Base-by-base conservation (phyloP, 2,888 invertebrate species). In the Drosophila nr. perissopoda region DNA sequence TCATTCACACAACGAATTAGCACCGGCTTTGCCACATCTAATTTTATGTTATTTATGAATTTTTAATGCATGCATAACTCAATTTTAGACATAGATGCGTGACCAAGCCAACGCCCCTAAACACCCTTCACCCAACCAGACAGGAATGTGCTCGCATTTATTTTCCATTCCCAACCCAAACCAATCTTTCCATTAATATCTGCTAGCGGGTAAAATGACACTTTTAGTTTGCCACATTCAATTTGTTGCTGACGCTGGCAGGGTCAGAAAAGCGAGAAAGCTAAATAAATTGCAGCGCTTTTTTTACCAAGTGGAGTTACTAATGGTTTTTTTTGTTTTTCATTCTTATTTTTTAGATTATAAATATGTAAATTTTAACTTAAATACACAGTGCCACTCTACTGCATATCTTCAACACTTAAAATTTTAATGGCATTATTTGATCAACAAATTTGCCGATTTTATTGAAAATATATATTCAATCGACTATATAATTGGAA, bases 1-100 rank as follows among this genome's bases (percentile, higher is more conserved):
- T 84, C 88, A 84, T 70, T 88, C 88, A 84, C 69, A 56, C 45
- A 56, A n/a, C 42, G 42, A 25, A 52, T 57, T 52, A 52, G 21
- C n/a, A 33, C 27, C 11, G 53, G 73, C 63, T 71, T 68, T 66
- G n/a, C 1, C 59, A 0, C n/a, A 29, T 18, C 42, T 69, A 65
- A 69, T 64, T 66, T 64, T 52, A 58, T 71, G 58, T 82, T 82
- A 79, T 75, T 82, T 75, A 82, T 76, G 74, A 51, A 75, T 62
- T 76, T 85, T 82, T 85, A 79, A 82, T 78, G 53, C 74, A 8
- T 52, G 40, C 64, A 38, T 61, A 69, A 58, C 45, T 56, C 31
- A 7, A 56, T n/a, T 67, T 65, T 62, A 69, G 36, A 56, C 65
- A 58, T 62, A 65, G 59, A 52, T 31, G 18, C 13, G 34, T 52